Percentiles rank a stretch among this genome's conserved stretches.
Conservation (phyloP, 2,113 vertebrate genomes). For the Uria lomvia region DNA sequence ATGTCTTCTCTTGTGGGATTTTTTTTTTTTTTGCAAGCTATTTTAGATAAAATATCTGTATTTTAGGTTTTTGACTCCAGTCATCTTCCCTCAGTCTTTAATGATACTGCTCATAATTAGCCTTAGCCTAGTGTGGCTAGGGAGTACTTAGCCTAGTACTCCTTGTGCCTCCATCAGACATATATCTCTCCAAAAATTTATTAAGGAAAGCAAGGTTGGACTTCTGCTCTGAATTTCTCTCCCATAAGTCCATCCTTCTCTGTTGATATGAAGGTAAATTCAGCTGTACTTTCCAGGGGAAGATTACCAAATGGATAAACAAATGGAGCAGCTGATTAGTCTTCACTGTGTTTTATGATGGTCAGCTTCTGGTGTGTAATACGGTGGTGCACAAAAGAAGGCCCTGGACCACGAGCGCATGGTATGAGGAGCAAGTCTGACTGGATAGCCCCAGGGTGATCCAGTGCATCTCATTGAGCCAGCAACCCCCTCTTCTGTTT, state of each 20-base stretch:
- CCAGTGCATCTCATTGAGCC: background rate
- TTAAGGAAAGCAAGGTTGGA: background rate
- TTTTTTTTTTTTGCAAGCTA: background rate
- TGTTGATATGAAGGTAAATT: background rate
- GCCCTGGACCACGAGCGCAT: accelerated
- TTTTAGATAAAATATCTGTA: background rate
- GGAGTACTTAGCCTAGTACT: background rate
- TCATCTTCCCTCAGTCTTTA: background rate
- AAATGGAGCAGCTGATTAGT: background rate
- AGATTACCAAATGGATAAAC: background rate
- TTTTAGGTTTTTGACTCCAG: background rate
- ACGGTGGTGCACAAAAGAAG: background rate
- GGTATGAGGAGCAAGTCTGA: background rate
- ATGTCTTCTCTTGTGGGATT: background rate
- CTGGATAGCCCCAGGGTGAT: background rate
- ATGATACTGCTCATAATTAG: background rate
- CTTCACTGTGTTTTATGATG: background rate
- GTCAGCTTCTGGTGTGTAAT: background rate
- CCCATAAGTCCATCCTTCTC: background rate
- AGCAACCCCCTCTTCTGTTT: background rate
- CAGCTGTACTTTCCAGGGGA: background rate
- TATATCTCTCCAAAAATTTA: background rate
- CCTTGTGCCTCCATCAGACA: background rate
- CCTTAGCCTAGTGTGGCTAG: accelerated
- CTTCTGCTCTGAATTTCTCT: background rate